Conservation (phyloP, 2,888 invertebrate genomes). For the Trissolcus japonicus region DNA sequence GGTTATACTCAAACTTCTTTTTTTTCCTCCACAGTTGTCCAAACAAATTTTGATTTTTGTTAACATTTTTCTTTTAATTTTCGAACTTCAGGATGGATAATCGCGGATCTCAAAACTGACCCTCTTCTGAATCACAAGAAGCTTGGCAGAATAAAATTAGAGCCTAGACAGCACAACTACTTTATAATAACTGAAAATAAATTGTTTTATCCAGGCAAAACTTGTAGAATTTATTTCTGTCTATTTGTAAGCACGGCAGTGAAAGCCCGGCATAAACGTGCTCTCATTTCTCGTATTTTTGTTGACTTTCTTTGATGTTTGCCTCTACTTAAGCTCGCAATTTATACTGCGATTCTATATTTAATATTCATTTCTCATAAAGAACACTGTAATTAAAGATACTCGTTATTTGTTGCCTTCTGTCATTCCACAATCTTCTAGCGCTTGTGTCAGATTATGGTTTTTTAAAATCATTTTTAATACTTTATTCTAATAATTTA, state of each 20-base stretch:
- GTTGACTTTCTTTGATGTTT: slow-evolving; percentile 54
- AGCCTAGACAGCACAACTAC: slow-evolving; percentile 22
- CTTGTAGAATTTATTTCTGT: slow-evolving; percentile 47
- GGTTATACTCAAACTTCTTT: not conserved
- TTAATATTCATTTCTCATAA: slow-evolving; percentile 45
- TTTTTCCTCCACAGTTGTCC: not conserved
- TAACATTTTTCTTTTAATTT: too few species aligned
- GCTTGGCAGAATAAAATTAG: slow-evolving; percentile 20
- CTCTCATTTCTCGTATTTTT: slow-evolving; percentile 50
- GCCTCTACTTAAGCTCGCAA: slow-evolving; percentile 49
- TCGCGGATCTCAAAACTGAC: too few species aligned
- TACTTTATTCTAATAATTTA: too few species aligned
- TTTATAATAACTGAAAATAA: slow-evolving; percentile 52
- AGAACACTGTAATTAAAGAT: slow-evolving; percentile 43
- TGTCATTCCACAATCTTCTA: slow-evolving; percentile 17
- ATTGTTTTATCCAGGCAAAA: slow-evolving; percentile 45
- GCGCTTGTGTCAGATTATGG: not conserved
- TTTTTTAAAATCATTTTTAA: not conserved
- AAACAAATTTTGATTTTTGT: too few species aligned
- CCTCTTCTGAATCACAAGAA: too few species aligned
- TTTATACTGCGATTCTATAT: slow-evolving; percentile 48
- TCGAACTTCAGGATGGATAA: too few species aligned
- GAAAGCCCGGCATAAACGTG: slow-evolving; percentile 45
- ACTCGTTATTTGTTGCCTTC: slow-evolving; percentile 10
- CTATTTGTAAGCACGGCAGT: slow-evolving; percentile 48